These are phyloP conservation scores for Laticauda colubrina DNA, from an alignment of 2,113 vertebrate genomes.

Conservation along the genomic window DNA sequence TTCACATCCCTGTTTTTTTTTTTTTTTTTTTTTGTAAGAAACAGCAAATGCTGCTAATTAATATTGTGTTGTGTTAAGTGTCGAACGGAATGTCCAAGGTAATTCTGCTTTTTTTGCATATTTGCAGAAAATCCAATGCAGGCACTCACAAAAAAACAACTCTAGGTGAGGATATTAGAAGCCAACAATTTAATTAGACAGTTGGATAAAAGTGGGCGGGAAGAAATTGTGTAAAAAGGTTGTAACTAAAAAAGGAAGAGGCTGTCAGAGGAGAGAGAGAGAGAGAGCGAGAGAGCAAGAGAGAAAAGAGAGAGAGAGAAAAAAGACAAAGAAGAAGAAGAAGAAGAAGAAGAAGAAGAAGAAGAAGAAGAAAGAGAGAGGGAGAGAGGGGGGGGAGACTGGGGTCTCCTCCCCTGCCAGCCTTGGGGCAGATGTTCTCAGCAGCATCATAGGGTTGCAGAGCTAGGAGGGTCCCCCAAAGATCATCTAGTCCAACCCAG, in stretches of 20 bases:
- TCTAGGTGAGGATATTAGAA: not conserved
- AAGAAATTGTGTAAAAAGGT: not conserved
- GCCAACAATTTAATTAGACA: not conserved
- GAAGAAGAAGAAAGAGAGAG: too few species aligned
- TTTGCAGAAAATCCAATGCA: not conserved
- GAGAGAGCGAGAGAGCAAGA: too few species aligned
- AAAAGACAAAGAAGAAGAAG: too few species aligned
- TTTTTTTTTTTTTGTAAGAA: not conserved
- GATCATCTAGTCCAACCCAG: not conserved
- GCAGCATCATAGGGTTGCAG: not conserved
- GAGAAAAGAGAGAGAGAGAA: too few species aligned
- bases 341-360: too few species aligned
- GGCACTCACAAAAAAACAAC: not conserved
- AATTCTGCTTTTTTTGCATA: not conserved
- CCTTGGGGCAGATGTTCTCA: not conserved
- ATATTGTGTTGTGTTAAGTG: not conserved
- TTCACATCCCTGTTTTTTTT: not conserved
- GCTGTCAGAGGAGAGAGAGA: not conserved
- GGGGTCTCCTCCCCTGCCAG: not conserved
- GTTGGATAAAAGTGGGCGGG: too few species aligned
- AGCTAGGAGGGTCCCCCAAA: not conserved
- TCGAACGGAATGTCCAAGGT: not conserved
- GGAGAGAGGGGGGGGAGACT: too few species aligned
- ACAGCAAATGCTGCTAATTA: not conserved
- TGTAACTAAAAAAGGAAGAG: not conserved